Conservation (phyloP, 2,113 vertebrate species). For the Mastomys natalensis region DNA sequence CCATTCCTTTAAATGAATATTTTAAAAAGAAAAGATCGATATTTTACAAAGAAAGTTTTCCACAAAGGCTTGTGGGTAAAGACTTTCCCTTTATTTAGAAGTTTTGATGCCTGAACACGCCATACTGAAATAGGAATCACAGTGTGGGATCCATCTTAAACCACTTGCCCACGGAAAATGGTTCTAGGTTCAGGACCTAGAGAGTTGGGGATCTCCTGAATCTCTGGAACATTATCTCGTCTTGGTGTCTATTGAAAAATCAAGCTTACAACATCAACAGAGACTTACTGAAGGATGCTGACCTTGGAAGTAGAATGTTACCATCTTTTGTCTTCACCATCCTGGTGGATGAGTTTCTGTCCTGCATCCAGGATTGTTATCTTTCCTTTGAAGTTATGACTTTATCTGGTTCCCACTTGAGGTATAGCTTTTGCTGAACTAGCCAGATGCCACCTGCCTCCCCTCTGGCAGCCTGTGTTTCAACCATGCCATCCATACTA, state of each 20-base stretch:
- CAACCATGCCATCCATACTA: neutral
- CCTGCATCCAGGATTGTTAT: neutral
- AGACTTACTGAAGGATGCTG: conserved; percentile 11
- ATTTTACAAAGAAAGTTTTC: neutral
- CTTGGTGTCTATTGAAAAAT: conserved; percentile 47
- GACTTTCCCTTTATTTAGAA: conserved; percentile 24
- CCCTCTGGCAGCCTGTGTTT: neutral
- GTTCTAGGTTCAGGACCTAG: neutral
- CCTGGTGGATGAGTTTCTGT: neutral
- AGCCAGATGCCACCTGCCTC: neutral
- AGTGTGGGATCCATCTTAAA: neutral
- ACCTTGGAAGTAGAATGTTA: neutral
- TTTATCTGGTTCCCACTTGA: conserved; percentile 24
- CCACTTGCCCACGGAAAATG: neutral
- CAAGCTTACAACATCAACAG: neutral
- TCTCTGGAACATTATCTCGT: neutral
- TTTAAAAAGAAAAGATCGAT: neutral
- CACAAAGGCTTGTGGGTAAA: neutral
- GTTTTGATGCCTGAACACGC: neutral
- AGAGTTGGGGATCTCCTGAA: neutral
- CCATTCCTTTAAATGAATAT: neutral
- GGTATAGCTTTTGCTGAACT: neutral
- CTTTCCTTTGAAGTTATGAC: neutral
- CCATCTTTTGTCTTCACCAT: neutral
- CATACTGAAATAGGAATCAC: neutral